phyloP scores from a whole-genome alignment of 2,888 invertebrate genomes.

The Selenia dentaria region DNA sequence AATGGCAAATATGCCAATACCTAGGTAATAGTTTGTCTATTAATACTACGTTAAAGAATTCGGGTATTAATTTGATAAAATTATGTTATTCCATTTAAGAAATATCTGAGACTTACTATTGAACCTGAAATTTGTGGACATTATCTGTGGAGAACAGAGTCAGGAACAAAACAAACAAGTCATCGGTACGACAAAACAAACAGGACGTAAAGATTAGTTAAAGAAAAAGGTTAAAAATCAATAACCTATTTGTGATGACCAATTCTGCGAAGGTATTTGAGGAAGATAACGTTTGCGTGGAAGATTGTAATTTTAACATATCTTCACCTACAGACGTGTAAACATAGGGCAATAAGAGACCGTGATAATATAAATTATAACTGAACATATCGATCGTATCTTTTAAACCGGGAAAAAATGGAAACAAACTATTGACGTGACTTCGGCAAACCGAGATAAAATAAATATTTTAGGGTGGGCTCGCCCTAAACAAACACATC shows the following conservation, averaged over 20 bases:
- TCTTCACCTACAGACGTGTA: conserved; percentile 59
- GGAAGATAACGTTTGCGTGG: conserved; percentile 73
- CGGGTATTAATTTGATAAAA: too few species aligned
- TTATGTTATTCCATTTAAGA: too few species aligned
- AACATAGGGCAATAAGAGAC: conserved; percentile 65
- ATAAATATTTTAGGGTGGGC: conserved; percentile 84
- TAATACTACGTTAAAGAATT: too few species aligned
- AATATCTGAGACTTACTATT: too few species aligned
- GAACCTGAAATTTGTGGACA: too few species aligned
- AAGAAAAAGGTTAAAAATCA: conserved; percentile 62
- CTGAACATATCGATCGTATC: conserved; percentile 74
- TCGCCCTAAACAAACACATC: conserved; percentile 82
- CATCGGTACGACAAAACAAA: conserved; percentile 51
- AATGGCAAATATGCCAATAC: too few species aligned
- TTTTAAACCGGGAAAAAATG: conserved; percentile 72
- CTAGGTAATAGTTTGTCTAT: too few species aligned
- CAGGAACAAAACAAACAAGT: conserved; percentile 23
- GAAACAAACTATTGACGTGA: conserved; percentile 81
- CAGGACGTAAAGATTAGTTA: conserved; percentile 57
- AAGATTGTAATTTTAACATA: conserved; percentile 76
- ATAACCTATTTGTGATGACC: conserved; percentile 56
- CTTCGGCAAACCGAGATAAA: conserved; percentile 83
- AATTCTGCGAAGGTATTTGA: conserved; percentile 78
- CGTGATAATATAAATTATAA: conserved; percentile 70
- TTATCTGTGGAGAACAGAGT: background rate